These are phyloP conservation scores for Trypoxylon attenuatum DNA, from an alignment of 2,888 invertebrate species.

Conservation along the genomic window DNA sequence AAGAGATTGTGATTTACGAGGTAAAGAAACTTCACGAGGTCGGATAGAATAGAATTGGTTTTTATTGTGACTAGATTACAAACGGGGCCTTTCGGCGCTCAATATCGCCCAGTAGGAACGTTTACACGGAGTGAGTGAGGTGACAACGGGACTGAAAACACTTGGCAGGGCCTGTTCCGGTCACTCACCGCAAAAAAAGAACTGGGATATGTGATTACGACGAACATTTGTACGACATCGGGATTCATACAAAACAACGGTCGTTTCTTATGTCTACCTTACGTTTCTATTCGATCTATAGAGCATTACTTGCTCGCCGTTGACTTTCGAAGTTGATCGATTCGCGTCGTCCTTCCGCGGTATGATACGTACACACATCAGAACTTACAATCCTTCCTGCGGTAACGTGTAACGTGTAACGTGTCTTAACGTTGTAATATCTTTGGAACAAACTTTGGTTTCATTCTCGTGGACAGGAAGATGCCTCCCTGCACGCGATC, in stretches of 20 bases:
- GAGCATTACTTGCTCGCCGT: constrained; percentile 37
- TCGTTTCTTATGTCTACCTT: constrained; percentile 67
- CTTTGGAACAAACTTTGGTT: constrained; percentile 5
- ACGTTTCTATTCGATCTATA: constrained; percentile 62
- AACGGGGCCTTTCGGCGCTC: constrained; percentile 71
- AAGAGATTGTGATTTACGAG: too few species aligned
- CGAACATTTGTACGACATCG: constrained; percentile 71
- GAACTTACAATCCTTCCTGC: too few species aligned
- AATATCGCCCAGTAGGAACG: constrained; percentile 71
- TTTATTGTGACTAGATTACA: constrained; percentile 75
- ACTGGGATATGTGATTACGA: constrained; percentile 68
- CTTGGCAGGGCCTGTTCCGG: constrained; percentile 36
- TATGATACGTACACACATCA: not conserved
- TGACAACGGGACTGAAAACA: constrained; percentile 54
- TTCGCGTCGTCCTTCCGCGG: constrained; percentile 21
- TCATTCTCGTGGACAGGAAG: not conserved
- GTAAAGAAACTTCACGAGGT: constrained; percentile 18
- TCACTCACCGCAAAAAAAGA: constrained; percentile 47
- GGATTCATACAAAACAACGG: constrained; percentile 73
- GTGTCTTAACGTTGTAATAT: not conserved
- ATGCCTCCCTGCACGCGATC: too few species aligned
- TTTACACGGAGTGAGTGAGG: constrained; percentile 67
- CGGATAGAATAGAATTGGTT: constrained; percentile 72
- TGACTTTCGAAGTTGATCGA: constrained; percentile 46
- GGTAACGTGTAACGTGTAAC: not conserved